These are phyloP conservation scores for Nematolebias whitei DNA, from an alignment of 2,113 vertebrate genomes.

Conservation along the genomic window DNA sequence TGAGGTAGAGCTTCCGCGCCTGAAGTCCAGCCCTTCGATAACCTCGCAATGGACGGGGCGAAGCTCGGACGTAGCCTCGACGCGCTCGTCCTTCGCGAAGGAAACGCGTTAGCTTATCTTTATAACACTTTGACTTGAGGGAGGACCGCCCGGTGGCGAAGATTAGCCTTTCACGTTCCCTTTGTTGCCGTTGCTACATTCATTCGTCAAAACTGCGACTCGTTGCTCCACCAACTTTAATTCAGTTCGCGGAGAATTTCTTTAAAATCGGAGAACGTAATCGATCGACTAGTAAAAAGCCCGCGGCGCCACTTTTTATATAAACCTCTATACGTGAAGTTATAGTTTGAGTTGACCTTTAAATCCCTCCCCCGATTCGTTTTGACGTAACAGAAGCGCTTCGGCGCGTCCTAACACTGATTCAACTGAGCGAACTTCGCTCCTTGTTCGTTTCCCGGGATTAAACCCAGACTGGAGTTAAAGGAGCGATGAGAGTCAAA, in stretches of 20 bases:
- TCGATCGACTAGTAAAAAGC: constrained; percentile 40
- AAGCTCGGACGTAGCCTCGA: too few species aligned
- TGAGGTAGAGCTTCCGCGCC: constrained; percentile 98
- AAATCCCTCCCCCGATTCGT: too few species aligned
- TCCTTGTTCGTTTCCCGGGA: background rate
- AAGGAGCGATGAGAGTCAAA: constrained; percentile 35
- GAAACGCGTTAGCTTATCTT: constrained; percentile 36
- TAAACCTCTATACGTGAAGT: constrained; percentile 14
- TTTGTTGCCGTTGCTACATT: constrained; percentile 66
- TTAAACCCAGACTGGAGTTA: constrained; percentile 6
- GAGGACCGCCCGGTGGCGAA: too few species aligned
- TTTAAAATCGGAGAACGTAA: constrained; percentile 9
- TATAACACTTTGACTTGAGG: constrained; percentile 38
- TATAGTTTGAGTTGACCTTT: constrained; percentile 14
- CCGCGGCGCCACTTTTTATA: constrained; percentile 19
- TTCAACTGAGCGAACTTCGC: constrained; percentile 22
- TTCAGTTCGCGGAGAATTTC: constrained; percentile 14
- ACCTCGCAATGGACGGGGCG: too few species aligned
- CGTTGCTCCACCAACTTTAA: constrained; percentile 3
- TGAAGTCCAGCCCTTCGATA: too few species aligned
- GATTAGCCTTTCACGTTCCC: constrained; percentile 42
- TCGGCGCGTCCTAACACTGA: constrained; percentile 2
- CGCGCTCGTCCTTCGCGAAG: too few species aligned
- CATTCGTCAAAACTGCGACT: constrained; percentile 33
- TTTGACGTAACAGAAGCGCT: constrained; percentile 16